These are phyloP conservation scores for Solea senegalensis DNA, from an alignment of 2,113 vertebrate species.

Conservation along the genomic window DNA sequence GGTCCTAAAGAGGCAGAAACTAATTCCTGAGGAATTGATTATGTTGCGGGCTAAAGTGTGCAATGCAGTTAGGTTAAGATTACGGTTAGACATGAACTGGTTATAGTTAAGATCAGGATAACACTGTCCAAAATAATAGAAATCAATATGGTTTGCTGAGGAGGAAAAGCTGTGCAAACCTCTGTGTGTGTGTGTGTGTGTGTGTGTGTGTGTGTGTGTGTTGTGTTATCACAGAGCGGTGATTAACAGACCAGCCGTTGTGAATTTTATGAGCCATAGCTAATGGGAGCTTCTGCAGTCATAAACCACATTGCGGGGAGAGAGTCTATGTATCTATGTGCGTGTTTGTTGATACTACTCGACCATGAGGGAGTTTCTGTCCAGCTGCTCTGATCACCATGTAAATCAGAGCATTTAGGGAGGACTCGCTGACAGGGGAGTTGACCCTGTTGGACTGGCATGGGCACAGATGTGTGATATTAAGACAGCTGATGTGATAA, in stretches of 20 bases:
- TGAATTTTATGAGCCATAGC: constrained; percentile 72
- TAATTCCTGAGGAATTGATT: no score
- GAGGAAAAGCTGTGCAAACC: not conserved
- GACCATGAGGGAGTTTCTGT: constrained; percentile 42
- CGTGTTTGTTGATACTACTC: constrained; percentile 25
- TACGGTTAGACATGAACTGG: no score
- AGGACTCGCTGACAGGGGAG: constrained; percentile 58
- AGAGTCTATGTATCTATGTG: constrained; percentile 29
- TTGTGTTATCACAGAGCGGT: constrained; percentile 37
- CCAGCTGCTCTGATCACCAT: constrained; percentile 57
- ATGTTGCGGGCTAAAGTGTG: no score
- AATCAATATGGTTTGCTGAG: no score
- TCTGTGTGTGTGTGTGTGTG: not conserved
- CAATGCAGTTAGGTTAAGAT: no score
- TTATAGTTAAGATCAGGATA: no score
- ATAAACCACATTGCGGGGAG: constrained; percentile 60
- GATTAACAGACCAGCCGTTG: constrained; percentile 65
- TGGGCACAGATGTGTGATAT: constrained; percentile 41
- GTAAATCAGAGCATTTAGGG: constrained; percentile 71
- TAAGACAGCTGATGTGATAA: constrained; percentile 35
- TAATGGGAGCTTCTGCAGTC: constrained; percentile 71
- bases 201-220: not conserved
- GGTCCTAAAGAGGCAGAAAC: no score
- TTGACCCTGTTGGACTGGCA: constrained; percentile 44
- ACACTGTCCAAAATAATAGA: no score